A percentile compares a stretch with the other conserved stretches of the same genome.
These are phyloP conservation scores for Intellagama lesueurii DNA, from an alignment of 2,797 vertebrate genomes.

Conservation along the genomic window DNA sequence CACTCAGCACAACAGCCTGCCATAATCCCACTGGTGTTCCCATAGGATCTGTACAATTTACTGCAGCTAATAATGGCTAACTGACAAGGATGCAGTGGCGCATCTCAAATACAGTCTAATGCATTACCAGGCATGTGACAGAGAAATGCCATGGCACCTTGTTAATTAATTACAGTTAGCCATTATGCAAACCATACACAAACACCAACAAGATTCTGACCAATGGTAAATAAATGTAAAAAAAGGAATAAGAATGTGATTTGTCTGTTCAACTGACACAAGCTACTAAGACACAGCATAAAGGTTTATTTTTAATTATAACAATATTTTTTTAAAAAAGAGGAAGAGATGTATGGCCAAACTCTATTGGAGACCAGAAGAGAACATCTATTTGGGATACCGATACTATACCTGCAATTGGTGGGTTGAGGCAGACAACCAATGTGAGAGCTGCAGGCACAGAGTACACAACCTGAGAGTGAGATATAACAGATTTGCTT, in stretches of 20 bases:
- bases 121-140: too few relatives aligned
- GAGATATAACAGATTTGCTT: constrained; percentile 29
- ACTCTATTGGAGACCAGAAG: not conserved
- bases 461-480: constrained; percentile 73
- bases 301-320: not conserved
- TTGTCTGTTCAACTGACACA: not conserved
- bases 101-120: too few relatives aligned
- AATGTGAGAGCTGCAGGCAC: constrained; percentile 76
- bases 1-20: not conserved
- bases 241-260: not conserved
- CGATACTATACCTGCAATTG: constrained; percentile 75
- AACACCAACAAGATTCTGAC: not conserved
- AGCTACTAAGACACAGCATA: not conserved
- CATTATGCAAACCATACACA: too few relatives aligned
- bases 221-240: not conserved
- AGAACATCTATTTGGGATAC: constrained; percentile 18
- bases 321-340: not conserved
- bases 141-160: too few relatives aligned
- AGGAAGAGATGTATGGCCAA: not conserved
- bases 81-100: too few relatives aligned
- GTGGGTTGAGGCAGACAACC: constrained; percentile 75
- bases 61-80: too few relatives aligned
- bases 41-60: too few relatives aligned
- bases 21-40: too few relatives aligned
- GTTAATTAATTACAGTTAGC: too few relatives aligned